A percentile compares a stretch with the other conserved stretches of the same genome.
Conservation (phyloP, 2,797 vertebrate species). For the Myotis daubentonii region DNA sequence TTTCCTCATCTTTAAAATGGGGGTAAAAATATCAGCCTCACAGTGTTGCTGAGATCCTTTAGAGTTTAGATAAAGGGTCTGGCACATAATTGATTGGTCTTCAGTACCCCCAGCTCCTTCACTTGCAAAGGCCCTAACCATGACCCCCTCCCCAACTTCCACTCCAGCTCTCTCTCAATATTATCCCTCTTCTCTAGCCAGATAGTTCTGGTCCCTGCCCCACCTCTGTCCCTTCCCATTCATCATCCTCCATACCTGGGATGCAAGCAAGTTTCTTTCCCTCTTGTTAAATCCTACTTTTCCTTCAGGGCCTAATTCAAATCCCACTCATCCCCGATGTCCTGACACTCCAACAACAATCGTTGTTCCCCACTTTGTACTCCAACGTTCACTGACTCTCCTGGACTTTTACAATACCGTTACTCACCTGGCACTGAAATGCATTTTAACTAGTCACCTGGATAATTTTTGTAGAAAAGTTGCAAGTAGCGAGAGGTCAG, state of each 20-base stretch:
- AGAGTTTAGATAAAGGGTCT: not conserved
- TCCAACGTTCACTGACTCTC: not conserved
- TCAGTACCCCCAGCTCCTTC: not conserved
- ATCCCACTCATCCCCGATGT: not conserved
- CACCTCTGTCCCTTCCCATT: not conserved
- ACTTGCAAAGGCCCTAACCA: not conserved
- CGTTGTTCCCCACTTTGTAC: too few relatives aligned
- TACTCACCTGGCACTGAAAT: not conserved
- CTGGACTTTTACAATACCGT: not conserved
- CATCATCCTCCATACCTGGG: not conserved
- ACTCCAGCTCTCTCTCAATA: not conserved
- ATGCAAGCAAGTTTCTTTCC: not conserved
- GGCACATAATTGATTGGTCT: not conserved
- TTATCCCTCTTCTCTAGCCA: not conserved
- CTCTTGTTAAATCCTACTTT: not conserved
- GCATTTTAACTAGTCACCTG: not conserved
- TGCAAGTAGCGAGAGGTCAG: not conserved
- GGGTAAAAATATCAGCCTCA: not conserved
- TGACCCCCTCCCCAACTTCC: not conserved
- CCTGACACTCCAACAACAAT: not conserved
- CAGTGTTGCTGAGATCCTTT: not conserved
- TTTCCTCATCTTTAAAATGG: constrained; percentile 21
- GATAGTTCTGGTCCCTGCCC: not conserved
- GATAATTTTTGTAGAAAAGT: not conserved
- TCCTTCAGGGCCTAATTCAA: not conserved